A percentile compares a stretch with the other conserved stretches of the same genome.
phyloP scores from a whole-genome alignment of 2,888 invertebrate species.

The Drosophila paramelanica region DNA sequence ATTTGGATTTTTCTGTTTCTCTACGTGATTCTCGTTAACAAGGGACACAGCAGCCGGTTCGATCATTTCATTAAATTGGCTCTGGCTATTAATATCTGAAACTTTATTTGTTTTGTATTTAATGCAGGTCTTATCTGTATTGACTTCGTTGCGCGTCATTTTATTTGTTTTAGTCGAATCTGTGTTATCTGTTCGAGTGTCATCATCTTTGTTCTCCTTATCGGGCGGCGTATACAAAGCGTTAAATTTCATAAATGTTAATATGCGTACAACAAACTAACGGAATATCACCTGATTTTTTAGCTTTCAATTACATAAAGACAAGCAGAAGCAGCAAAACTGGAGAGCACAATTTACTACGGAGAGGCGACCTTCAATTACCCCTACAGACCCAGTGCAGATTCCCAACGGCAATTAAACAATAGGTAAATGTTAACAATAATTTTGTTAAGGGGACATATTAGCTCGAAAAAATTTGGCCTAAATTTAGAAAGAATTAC shows the following conservation, averaged over 20 bases:
- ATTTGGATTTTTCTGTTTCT: constrained; percentile 25
- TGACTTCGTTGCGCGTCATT: constrained; percentile 34
- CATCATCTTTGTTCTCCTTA: constrained; percentile 55
- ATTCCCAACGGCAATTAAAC: too few species aligned
- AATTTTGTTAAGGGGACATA: too few species aligned
- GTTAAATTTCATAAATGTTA: constrained; percentile 15
- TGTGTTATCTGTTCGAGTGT: constrained; percentile 32
- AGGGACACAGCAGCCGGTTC: constrained; percentile 11
- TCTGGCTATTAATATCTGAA: constrained; percentile 56
- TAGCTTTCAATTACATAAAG: not conserved
- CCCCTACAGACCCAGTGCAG: too few species aligned
- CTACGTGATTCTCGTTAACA: constrained; percentile 40
- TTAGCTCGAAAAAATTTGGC: too few species aligned
- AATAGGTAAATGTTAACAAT: too few species aligned
- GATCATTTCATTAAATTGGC: constrained; percentile 7
- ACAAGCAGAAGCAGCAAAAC: not conserved
- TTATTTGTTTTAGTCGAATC: constrained; percentile 40
- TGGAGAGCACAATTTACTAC: too few species aligned
- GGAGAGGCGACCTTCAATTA: too few species aligned
- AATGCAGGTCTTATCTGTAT: constrained; percentile 53
- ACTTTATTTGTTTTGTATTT: constrained; percentile 71
- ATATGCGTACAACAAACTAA: constrained; percentile 6
- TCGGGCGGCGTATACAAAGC: constrained; percentile 46
- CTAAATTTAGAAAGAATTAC: too few species aligned
- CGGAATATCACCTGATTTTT: constrained; percentile 2